Evolutionary conservation across 2,888 invertebrate genomes (phyloP), one percentile per base, ranked within the genome.

Genomic region (Ganaspis brasiliensis): DNA sequence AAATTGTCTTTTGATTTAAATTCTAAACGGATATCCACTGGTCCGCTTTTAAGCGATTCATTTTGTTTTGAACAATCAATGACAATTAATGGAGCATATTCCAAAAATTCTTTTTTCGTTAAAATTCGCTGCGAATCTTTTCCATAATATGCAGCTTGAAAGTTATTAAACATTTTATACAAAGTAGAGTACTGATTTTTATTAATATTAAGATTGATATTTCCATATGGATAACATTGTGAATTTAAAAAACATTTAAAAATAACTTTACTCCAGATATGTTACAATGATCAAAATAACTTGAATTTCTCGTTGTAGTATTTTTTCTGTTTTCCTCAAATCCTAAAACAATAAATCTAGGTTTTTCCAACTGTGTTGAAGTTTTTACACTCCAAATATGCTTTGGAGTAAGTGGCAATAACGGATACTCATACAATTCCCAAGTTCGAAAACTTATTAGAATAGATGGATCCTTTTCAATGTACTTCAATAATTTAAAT

Each of bases 171-270:
- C 83, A 85, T 85, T 4, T 87, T 82, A 80, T 87, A 87, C 5
- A 87, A 55, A 16, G 83, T 26, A 16, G 85, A 80, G 74, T 40
- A 86, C 14, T 83, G 81, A 89, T 70, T 70, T 8, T 16, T 9
- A 40, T 2, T 1, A 70, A 70, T 70, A 16, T 70, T 19, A 12
- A 49, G 70, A 16, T 70, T 70, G 6, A 49, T 73, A 83, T 86
- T 84, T 72, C 88, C 87, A 81, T 89, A 89, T 0, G 89, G 89
- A 82, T 85, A 90, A 21, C 80, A 76, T 74, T 87, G 84, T 1
- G 88, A 88, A 82, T 89, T 89, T 52, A 89, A 80, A 76, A 86
- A 88, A 87, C 88, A 82, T 89, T 89, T 52, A 89, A 80, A 76
- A 86, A 88, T 16, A 90, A 74, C 75, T 85, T 88, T 24, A 90